These are phyloP conservation scores for Orientallactaga sibirica DNA, from an alignment of 2,797 vertebrate species.

Conservation along the genomic window DNA sequence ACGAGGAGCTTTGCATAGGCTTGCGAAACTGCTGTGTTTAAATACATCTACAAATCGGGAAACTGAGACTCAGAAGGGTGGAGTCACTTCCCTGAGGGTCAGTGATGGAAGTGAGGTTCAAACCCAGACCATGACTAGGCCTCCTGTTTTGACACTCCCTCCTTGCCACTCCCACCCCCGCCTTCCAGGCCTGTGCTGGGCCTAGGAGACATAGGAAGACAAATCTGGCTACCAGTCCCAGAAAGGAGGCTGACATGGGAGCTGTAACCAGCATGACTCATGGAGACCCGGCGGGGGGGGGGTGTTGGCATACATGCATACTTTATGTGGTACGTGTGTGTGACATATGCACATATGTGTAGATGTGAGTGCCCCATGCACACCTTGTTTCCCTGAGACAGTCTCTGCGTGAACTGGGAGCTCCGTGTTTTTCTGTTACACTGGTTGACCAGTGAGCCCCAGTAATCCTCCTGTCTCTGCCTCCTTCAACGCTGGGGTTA, in stretches of 20 bases:
- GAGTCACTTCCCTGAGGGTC: neutral
- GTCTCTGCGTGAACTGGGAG: too few relatives aligned
- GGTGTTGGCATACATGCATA: too few relatives aligned
- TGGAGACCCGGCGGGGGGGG: too few relatives aligned
- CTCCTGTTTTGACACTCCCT: neutral
- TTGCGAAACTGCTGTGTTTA: constrained; percentile 12
- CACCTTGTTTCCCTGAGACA: too few relatives aligned
- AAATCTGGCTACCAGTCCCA: neutral
- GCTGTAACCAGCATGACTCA: too few relatives aligned
- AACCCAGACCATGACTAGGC: neutral
- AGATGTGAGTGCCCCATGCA: too few relatives aligned
- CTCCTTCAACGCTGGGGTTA: too few relatives aligned
- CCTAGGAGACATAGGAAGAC: neutral
- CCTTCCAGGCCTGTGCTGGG: neutral
- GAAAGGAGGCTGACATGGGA: neutral
- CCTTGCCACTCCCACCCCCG: neutral
- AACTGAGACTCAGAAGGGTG: constrained; percentile 10
- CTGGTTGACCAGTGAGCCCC: too few relatives aligned
- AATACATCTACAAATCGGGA: constrained; percentile 20
- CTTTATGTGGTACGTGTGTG: too few relatives aligned
- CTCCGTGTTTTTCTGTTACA: too few relatives aligned
- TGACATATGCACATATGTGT: too few relatives aligned
- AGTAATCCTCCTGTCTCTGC: too few relatives aligned
- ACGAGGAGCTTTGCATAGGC: neutral
- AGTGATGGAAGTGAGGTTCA: constrained; percentile 11